These are phyloP conservation scores for Drosophila kohkoa DNA, from an alignment of 1,140 invertebrate species.

Conservation along the genomic window DNA sequence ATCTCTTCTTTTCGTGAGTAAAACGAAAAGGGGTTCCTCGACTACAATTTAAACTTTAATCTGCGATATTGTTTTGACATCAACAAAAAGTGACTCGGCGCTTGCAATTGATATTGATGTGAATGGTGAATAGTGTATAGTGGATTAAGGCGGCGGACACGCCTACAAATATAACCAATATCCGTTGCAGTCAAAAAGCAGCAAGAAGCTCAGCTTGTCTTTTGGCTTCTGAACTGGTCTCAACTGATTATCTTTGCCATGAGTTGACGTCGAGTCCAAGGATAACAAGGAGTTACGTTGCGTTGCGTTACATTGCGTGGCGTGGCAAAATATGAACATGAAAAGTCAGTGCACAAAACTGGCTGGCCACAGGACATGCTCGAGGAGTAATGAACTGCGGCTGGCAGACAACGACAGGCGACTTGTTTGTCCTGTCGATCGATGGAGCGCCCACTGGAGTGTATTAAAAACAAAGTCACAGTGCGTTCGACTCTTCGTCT, in stretches of 20 bases:
- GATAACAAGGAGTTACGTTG: slow-evolving; percentile 48
- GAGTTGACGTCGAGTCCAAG: slow-evolving; percentile 48
- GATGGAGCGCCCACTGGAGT: slow-evolving; percentile 71
- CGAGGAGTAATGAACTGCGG: slow-evolving; percentile 73
- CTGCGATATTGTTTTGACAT: slow-evolving; percentile 26
- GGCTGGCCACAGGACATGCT: slow-evolving; percentile 51
- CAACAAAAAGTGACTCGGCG: slow-evolving; percentile 35
- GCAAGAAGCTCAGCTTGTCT: slow-evolving; percentile 41
- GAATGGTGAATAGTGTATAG: slow-evolving; percentile 26
- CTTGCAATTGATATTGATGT: slow-evolving; percentile 41
- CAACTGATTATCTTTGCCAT: slow-evolving; percentile 80
- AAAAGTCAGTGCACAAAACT: slow-evolving; percentile 54
- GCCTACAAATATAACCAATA: slow-evolving; percentile 62
- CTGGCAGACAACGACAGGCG: slow-evolving; percentile 53
- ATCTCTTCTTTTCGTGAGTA: not conserved
- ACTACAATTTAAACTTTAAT: slow-evolving; percentile 54
- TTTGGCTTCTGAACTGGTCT: slow-evolving; percentile 33
- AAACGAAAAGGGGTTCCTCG: slow-evolving; percentile 4
- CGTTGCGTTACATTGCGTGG: slow-evolving; percentile 6
- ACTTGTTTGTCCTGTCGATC: slow-evolving; percentile 76
- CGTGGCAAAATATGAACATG: slow-evolving; percentile 53
- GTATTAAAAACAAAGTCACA: slow-evolving; percentile 83
- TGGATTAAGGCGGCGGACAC: slow-evolving; percentile 36
- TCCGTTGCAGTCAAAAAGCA: slow-evolving; percentile 54
- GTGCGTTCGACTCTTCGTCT: slow-evolving; percentile 26